phyloP scores from a whole-genome alignment of 1,140 invertebrate species.

The Drosophila truncata region DNA sequence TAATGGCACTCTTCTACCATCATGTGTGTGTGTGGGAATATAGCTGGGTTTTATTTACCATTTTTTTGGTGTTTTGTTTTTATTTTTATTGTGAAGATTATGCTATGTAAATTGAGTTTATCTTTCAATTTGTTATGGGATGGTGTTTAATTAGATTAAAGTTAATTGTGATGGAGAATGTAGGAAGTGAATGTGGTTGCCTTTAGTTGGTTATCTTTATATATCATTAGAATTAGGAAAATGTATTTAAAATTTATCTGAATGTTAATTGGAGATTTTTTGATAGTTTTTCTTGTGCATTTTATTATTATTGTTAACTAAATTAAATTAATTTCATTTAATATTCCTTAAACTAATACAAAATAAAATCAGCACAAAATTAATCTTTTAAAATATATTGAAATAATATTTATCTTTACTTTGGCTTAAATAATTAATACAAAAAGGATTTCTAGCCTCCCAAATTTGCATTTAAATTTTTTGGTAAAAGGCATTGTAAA shows the following conservation, averaged over 20 bases:
- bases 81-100: constrained; percentile 42
- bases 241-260: neutral
- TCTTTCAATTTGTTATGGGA: constrained; percentile 43
- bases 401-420: constrained; percentile 22
- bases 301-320: neutral
- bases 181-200: constrained; percentile 7
- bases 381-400: constrained; percentile 3
- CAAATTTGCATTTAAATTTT: constrained; percentile 65
- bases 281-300: neutral
- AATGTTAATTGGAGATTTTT: neutral
- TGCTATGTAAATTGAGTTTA: constrained; percentile 44
- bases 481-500: neutral
- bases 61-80: constrained; percentile 26
- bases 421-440: constrained; percentile 67
- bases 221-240: neutral
- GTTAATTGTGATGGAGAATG: constrained; percentile 16
- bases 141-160: constrained; percentile 26
- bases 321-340: too few relatives aligned
- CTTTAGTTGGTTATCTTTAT: constrained; percentile 6
- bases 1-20: constrained; percentile 25
- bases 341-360: neutral
- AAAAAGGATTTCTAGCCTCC: constrained; percentile 46
- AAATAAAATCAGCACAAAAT: constrained; percentile 5
- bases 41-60: constrained; percentile 1
- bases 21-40: constrained; percentile 24